These are phyloP conservation scores for Hydra vulgaris DNA, from an alignment of 30 jellyfish, hydroid and myxozoan species.

Conservation along the genomic window DNA sequence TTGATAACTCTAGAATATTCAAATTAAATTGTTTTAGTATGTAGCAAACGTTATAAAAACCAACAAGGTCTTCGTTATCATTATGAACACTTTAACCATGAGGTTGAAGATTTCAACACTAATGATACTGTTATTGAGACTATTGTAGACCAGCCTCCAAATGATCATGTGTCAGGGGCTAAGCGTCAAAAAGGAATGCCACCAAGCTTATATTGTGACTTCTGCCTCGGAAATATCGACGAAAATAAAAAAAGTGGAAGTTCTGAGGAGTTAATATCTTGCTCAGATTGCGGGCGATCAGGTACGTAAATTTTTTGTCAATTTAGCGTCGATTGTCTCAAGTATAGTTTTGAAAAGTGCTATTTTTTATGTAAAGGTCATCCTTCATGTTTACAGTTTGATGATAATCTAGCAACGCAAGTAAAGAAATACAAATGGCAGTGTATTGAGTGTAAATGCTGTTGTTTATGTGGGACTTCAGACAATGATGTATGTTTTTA, in stretches of 20 bases:
- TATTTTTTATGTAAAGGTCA: slow-evolving; percentile 51
- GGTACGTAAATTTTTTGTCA: slow-evolving; percentile 32
- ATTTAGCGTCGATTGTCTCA: too few relatives aligned
- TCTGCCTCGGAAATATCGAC: slow-evolving; percentile 81
- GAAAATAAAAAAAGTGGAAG: slow-evolving; percentile 72
- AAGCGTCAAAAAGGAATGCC: slow-evolving; percentile 43
- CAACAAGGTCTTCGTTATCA: slow-evolving; percentile 91
- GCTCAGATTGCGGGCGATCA: slow-evolving; percentile 96
- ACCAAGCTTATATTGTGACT: slow-evolving; percentile 79
- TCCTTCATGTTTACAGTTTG: slow-evolving; percentile 93
- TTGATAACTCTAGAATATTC: too few relatives aligned
- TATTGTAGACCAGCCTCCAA: slow-evolving; percentile 16
- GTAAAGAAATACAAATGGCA: slow-evolving; percentile 96
- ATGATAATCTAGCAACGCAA: slow-evolving; percentile 74
- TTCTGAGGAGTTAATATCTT: slow-evolving; percentile 67
- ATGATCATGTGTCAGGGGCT: slow-evolving; percentile 45
- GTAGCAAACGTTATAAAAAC: slow-evolving; percentile 81
- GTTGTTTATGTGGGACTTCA: slow-evolving; percentile 96
- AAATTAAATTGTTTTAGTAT: slow-evolving; percentile 29
- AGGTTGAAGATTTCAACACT: slow-evolving; percentile 41
- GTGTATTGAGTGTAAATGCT: slow-evolving; percentile 94
- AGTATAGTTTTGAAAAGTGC: too few relatives aligned
- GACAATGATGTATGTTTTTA: slow-evolving; percentile 83
- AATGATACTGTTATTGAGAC: not conserved
- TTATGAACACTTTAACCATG: slow-evolving; percentile 87